Percentiles rank a stretch among this genome's conserved stretches.
These are phyloP conservation scores for Polymixis flavicincta DNA, from an alignment of 2,888 invertebrate species.

Conservation along the genomic window DNA sequence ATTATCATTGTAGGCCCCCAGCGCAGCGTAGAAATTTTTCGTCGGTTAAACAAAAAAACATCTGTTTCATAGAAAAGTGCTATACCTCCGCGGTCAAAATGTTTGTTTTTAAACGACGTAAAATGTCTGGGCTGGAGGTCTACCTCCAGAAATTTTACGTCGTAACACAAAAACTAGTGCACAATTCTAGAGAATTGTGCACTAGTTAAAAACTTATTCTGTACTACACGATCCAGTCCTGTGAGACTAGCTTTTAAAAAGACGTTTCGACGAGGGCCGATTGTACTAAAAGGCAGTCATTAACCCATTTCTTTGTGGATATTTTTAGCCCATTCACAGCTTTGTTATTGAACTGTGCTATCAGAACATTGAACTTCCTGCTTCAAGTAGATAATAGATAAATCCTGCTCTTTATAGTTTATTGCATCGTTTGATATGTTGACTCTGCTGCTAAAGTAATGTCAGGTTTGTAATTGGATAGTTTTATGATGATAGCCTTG, in stretches of 20 bases:
- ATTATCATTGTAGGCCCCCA: too few species aligned
- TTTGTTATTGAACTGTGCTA: constrained; percentile 73
- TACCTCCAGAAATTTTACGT: too few species aligned
- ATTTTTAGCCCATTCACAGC: constrained; percentile 81
- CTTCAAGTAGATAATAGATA: constrained; percentile 37
- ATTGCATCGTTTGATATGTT: constrained; percentile 55
- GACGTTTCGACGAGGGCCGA: constrained; percentile 65
- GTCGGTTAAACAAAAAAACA: too few species aligned
- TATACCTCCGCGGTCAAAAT: too few species aligned
- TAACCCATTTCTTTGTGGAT: constrained; percentile 83
- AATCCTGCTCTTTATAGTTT: constrained; percentile 38
- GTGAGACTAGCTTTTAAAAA: constrained; percentile 61
- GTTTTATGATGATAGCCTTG: constrained; percentile 28
- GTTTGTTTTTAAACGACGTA: too few species aligned
- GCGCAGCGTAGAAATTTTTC: too few species aligned
- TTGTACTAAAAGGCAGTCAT: constrained; percentile 80
- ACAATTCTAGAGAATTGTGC: too few species aligned
- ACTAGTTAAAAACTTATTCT: too few species aligned
- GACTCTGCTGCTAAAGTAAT: constrained; percentile 61
- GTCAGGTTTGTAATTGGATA: constrained; percentile 35
- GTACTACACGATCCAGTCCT: constrained; percentile 31
- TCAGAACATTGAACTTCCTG: constrained; percentile 70
- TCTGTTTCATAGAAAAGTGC: too few species aligned
- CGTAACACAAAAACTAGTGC: too few species aligned
- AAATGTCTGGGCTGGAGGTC: too few species aligned